Evolutionary conservation across 2,797 vertebrate genomes (phyloP).

Genomic region (Sylvia borin): DNA sequence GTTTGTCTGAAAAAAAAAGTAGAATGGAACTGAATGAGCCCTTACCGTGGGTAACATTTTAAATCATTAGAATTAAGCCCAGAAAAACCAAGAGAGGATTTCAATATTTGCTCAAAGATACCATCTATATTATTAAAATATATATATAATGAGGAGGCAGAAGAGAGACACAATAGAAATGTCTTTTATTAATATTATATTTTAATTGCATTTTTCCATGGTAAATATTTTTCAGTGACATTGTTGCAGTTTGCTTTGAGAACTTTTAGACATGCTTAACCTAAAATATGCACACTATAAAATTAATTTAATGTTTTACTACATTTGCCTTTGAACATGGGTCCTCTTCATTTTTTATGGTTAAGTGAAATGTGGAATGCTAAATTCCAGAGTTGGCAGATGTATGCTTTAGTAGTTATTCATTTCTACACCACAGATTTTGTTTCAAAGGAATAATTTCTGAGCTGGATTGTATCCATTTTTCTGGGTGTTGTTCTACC

Average conservation of each 20-base stretch:
- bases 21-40: background rate
- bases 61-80: background rate
- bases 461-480: slow-evolving; percentile 33
- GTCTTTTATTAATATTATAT: background rate
- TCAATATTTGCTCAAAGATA: background rate
- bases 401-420: slow-evolving; percentile 24
- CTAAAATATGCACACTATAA: slow-evolving; percentile 46
- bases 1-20: background rate
- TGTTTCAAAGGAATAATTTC: slow-evolving; percentile 62
- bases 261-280: slow-evolving; percentile 57
- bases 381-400: slow-evolving; percentile 59
- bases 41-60: background rate
- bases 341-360: slow-evolving; percentile 68
- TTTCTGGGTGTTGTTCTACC: slow-evolving; percentile 26
- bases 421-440: slow-evolving; percentile 58
- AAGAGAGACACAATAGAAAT: slow-evolving; percentile 11
- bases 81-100: background rate
- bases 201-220: slow-evolving; percentile 13
- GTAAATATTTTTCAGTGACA: slow-evolving; percentile 38
- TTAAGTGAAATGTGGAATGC: slow-evolving; percentile 62
- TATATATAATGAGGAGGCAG: background rate
- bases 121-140: background rate
- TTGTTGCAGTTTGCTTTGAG: slow-evolving; percentile 44
- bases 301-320: slow-evolving; percentile 67
- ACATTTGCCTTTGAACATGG: slow-evolving; percentile 56